phyloP scores from a whole-genome alignment of 2,113 vertebrate genomes.

The Strigops habroptila region DNA sequence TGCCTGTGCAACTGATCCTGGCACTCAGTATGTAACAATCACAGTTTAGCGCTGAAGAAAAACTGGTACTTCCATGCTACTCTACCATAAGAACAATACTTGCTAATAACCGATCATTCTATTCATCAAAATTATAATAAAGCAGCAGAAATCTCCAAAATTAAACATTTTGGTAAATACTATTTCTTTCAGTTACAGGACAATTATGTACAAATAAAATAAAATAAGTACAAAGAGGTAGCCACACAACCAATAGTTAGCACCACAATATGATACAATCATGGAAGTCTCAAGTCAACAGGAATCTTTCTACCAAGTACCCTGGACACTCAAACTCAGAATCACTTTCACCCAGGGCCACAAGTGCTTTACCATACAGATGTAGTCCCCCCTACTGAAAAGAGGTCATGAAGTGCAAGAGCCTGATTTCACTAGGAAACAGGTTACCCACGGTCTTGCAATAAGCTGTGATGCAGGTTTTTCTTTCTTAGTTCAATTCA shows the following conservation, averaged over 20 bases:
- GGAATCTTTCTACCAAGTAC: not conserved
- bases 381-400: rapidly evolving
- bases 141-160: not conserved
- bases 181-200: not conserved
- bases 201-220: not conserved
- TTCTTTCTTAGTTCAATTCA: not conserved
- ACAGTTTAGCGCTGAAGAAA: not conserved
- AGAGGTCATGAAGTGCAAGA: no score
- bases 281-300: not conserved
- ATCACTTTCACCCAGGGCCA: not conserved
- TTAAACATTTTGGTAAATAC: not conserved
- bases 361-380: not conserved
- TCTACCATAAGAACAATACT: not conserved
- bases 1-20: not conserved
- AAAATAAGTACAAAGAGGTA: not conserved
- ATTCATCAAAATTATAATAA: not conserved
- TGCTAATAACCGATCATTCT: not conserved
- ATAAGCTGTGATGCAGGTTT: not conserved
- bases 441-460: not conserved
- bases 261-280: rapidly evolving
- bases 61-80: not conserved
- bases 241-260: not conserved
- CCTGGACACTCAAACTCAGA: not conserved
- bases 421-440: rapidly evolving
- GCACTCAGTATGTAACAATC: not conserved